A percentile compares a stretch with the other conserved stretches of the same genome.
These are phyloP conservation scores for Lasioglossum morio DNA, from an alignment of 2,888 invertebrate species.

Conservation along the genomic window DNA sequence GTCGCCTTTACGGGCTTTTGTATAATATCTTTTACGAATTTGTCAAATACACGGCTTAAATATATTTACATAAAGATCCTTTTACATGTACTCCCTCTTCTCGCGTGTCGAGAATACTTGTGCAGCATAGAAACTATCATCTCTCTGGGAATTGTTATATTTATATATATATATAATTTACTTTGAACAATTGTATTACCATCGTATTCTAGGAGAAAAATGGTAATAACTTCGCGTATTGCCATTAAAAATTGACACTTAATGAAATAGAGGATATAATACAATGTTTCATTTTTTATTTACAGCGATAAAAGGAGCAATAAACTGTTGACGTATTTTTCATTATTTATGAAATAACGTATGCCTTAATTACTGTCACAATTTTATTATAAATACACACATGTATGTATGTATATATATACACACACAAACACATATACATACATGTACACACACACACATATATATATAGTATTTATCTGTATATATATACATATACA, in stretches of 20 bases:
- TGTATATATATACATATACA: constrained; percentile 73
- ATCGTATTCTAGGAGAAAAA: constrained; percentile 36
- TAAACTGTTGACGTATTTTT: constrained; percentile 77
- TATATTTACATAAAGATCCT: constrained; percentile 67
- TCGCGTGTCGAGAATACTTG: constrained; percentile 52
- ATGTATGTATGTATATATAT: constrained; percentile 73
- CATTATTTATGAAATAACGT: constrained; percentile 81
- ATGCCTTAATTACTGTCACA: constrained; percentile 81
- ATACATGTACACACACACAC: constrained; percentile 71
- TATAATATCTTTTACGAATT: constrained; percentile 64
- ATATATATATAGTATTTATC: constrained; percentile 68
- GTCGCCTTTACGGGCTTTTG: constrained; percentile 57
- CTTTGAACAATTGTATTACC: constrained; percentile 54
- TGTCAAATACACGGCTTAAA: constrained; percentile 70
- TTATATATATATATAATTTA: constrained; percentile 27
- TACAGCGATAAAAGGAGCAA: constrained; percentile 80
- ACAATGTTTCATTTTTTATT: constrained; percentile 78
- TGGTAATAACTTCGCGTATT: constrained; percentile 42
- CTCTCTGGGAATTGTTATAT: constrained; percentile 29
- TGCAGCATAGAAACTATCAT: constrained; percentile 51
- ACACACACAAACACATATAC: constrained; percentile 70
- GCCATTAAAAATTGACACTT: constrained; percentile 53
- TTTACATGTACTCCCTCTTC: constrained; percentile 54
- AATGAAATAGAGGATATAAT: constrained; percentile 71
- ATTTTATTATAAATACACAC: constrained; percentile 76